These are phyloP conservation scores for Sclerurus mexicanus DNA, from an alignment of 2,113 vertebrate genomes.

Conservation along the genomic window DNA sequence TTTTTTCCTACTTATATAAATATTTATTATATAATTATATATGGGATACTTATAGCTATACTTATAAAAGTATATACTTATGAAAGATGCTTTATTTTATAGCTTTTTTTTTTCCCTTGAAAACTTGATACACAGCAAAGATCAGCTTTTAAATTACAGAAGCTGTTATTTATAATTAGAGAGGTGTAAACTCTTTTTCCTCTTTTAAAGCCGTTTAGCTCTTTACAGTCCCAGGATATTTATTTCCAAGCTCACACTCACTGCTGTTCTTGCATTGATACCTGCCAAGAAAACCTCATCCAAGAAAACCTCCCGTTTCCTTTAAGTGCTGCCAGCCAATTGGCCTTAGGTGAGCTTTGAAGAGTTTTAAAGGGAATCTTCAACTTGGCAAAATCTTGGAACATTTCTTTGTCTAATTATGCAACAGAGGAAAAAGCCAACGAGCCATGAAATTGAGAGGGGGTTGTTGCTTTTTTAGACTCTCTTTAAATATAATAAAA, in stretches of 20 bases:
- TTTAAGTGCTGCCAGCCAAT: not conserved
- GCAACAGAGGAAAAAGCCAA: not conserved
- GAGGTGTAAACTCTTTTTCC: not conserved
- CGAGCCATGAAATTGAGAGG: not conserved
- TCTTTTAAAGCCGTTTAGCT: not conserved
- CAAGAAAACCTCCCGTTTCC: not conserved
- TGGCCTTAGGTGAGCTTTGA: not conserved
- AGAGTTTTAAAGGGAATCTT: not conserved
- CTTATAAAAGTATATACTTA: not conserved
- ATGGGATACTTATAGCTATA: not conserved
- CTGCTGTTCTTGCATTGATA: not conserved
- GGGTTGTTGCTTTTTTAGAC: not conserved
- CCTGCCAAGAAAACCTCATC: conserved; percentile 6
- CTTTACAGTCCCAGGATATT: not conserved
- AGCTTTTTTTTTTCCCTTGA: not conserved
- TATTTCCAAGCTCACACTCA: not conserved
- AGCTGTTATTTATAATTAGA: not conserved
- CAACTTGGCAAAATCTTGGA: not conserved
- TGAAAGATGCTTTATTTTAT: not conserved
- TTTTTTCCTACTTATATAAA: not conserved
- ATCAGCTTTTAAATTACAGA: not conserved
- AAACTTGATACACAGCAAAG: not conserved
- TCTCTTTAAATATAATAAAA: not conserved
- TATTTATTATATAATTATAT: not conserved
- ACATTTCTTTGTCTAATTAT: conserved; percentile 5